A percentile compares a stretch with the other conserved stretches of the same genome.
These are phyloP conservation scores for Adelphocoris suturalis DNA, from an alignment of 2,888 invertebrate species.

Conservation along the genomic window DNA sequence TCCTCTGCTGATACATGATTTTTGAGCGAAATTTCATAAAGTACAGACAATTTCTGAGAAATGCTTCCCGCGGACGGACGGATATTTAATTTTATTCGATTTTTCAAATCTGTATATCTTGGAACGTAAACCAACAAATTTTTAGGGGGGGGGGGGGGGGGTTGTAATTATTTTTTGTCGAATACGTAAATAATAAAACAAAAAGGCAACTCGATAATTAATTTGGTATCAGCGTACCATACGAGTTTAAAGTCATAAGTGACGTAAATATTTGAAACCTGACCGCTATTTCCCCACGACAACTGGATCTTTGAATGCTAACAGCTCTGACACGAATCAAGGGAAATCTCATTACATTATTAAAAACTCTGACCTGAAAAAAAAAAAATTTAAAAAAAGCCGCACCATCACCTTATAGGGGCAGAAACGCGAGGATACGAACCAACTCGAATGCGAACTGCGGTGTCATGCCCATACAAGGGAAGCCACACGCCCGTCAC, in stretches of 20 bases:
- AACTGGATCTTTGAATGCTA: neutral
- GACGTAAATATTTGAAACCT: neutral
- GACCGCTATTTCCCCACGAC: neutral
- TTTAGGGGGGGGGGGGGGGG: no score
- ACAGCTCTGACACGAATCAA: slow-evolving; percentile 6
- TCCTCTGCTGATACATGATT: no score
- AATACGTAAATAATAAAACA: no score
- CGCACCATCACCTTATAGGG: neutral
- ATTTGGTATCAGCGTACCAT: neutral
- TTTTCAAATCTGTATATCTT: no score
- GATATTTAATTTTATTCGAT: no score
- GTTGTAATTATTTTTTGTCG: no score
- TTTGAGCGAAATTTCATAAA: no score
- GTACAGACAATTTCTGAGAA: no score
- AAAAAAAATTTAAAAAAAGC: slow-evolving; percentile 7
- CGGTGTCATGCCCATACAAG: slow-evolving; percentile 6
- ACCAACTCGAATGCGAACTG: slow-evolving; percentile 2
- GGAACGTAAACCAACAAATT: no score
- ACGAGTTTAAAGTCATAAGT: neutral
- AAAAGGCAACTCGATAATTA: neutral
- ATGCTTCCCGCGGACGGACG: no score
- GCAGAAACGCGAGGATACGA: neutral
- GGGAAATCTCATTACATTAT: neutral
- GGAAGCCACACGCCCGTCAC: slow-evolving; percentile 18
- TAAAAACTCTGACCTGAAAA: neutral